These are phyloP conservation scores for Enteromius argenteus DNA, from an alignment of 2,797 vertebrate species.

Conservation along the genomic window DNA sequence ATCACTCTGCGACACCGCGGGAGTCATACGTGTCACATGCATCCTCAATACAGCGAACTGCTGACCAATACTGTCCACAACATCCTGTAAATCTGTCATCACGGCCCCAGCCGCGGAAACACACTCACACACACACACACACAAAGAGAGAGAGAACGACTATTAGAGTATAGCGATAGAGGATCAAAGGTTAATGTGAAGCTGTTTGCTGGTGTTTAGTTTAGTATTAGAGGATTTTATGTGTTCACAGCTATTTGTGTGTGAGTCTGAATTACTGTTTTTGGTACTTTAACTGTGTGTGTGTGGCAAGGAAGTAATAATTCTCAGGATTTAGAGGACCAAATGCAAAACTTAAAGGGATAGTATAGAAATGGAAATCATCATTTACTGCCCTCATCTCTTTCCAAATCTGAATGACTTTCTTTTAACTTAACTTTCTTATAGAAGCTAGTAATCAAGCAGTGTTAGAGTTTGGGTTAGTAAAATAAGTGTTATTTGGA, in stretches of 20 bases:
- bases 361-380: background rate
- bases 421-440: background rate
- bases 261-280: background rate
- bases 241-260: background rate
- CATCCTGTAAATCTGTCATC: slow-evolving; percentile 99
- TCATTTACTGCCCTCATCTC: background rate
- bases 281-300: background rate
- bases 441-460: background rate
- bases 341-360: background rate
- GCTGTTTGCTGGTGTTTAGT: slow-evolving; percentile 37
- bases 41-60: slow-evolving; percentile 88
- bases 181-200: slow-evolving; percentile 37
- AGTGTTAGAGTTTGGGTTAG: background rate
- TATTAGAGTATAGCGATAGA: slow-evolving; percentile 19
- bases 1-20: slow-evolving; percentile 90
- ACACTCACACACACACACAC: slow-evolving; percentile 69
- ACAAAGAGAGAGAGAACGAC: slow-evolving; percentile 15
- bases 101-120: slow-evolving; percentile 83
- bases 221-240: slow-evolving; percentile 7
- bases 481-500: background rate
- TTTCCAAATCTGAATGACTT: background rate
- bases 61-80: slow-evolving; percentile 92
- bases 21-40: slow-evolving; percentile 86
- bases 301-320: background rate
- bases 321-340: background rate